Conservation (phyloP, 2,888 invertebrate genomes). For the Ennomos quercinarius region DNA sequence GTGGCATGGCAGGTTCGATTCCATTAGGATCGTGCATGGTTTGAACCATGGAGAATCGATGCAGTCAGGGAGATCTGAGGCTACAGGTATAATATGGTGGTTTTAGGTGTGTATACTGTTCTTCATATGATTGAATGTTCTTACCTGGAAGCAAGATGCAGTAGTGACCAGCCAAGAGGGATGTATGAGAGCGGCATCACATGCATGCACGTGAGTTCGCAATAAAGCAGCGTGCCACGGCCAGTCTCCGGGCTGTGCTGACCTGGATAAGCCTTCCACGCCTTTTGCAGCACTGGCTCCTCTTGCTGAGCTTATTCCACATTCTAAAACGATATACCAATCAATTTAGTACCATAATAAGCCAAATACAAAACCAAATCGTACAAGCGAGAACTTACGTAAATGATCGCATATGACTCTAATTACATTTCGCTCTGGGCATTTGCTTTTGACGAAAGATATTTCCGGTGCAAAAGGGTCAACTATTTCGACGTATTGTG, state of each 20-base stretch:
- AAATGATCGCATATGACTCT: constrained; percentile 92
- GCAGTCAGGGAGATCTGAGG: no score
- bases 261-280: constrained; percentile 87
- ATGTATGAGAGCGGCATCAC: constrained; percentile 94
- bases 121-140: neutral
- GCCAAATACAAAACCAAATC: no score
- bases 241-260: constrained; percentile 94
- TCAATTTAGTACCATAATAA: no score
- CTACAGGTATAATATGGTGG: no score
- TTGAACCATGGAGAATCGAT: no score
- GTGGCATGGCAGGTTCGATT: no score
- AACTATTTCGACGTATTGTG: constrained; percentile 91
- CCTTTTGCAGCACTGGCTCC: constrained; percentile 73
- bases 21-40: no score
- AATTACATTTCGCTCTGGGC: constrained; percentile 91
- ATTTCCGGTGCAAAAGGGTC: constrained; percentile 93
- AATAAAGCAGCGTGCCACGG: constrained; percentile 96
- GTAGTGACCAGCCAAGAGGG: constrained; percentile 94
- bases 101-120: neutral
- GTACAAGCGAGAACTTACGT: constrained; percentile 77
- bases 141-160: constrained; percentile 92
- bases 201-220: constrained; percentile 93
- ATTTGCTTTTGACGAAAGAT: constrained; percentile 91
- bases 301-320: constrained; percentile 88
- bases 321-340: constrained; percentile 75